These are phyloP conservation scores for Chloebia gouldiae DNA, from an alignment of 2,113 vertebrate species.

Conservation along the genomic window DNA sequence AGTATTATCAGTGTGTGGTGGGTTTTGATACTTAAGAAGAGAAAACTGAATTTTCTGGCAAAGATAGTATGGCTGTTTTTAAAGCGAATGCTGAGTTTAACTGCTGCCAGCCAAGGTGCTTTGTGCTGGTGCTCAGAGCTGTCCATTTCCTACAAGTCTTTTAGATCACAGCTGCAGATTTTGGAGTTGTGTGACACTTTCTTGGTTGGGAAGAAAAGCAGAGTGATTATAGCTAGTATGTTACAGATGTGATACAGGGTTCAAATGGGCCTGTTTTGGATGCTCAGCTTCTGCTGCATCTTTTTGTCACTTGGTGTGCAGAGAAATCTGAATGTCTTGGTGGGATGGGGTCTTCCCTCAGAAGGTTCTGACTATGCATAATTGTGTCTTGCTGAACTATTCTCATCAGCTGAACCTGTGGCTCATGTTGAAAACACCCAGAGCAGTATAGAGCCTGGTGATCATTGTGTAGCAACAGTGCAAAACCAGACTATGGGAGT, in stretches of 20 bases:
- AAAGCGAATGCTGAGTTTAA: neutral
- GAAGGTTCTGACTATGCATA: neutral
- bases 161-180: neutral
- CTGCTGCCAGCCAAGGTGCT: neutral
- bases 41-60: neutral
- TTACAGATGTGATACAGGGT: neutral
- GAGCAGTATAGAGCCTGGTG: neutral
- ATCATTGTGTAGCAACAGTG: neutral
- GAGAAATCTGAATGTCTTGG: neutral
- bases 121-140: neutral
- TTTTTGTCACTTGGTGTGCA: rapidly evolving
- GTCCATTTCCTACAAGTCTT: neutral
- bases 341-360: neutral
- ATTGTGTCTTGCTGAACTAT: rapidly evolving
- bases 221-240: rapidly evolving
- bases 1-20: rapidly evolving
- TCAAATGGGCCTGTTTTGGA: neutral
- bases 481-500: rapidly evolving
- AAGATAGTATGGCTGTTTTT: neutral
- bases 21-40: neutral
- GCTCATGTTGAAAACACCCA: neutral
- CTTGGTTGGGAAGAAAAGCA: neutral
- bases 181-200: neutral
- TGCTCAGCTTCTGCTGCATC: rapidly evolving
- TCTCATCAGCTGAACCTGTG: neutral